phyloP scores from a whole-genome alignment of 1,140 invertebrate genomes.

The Patella vulgata region DNA sequence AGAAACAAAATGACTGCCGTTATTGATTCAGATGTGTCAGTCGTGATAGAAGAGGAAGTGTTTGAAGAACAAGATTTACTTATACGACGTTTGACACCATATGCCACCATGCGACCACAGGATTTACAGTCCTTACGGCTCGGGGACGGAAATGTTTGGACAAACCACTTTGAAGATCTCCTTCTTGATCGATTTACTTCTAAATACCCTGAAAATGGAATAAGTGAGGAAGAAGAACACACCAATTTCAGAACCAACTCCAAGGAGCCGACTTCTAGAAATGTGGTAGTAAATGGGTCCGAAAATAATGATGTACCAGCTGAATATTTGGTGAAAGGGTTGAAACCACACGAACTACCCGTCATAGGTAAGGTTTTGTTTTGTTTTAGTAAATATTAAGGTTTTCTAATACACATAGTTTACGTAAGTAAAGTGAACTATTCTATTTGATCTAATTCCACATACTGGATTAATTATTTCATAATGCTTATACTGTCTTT shows the following conservation, averaged over 20 bases:
- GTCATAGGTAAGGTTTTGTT: constrained; percentile 70
- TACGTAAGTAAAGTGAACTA: neutral
- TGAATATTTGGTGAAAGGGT: constrained; percentile 75
- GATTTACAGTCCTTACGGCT: constrained; percentile 14
- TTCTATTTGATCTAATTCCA: too few relatives aligned
- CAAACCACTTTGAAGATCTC: too few relatives aligned
- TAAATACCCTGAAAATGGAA: too few relatives aligned
- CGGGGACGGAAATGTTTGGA: neutral
- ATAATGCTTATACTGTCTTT: too few relatives aligned
- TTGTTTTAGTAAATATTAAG: neutral
- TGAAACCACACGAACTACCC: constrained; percentile 78
- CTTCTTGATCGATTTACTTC: too few relatives aligned
- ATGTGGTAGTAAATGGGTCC: constrained; percentile 16
- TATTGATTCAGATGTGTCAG: too few relatives aligned
- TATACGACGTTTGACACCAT: constrained; percentile 25
- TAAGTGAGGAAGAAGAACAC: too few relatives aligned
- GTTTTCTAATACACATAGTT: neutral
- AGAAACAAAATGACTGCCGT: too few relatives aligned
- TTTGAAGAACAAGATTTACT: constrained; percentile 9
- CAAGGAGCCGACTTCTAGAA: too few relatives aligned
- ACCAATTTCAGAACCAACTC: too few relatives aligned
- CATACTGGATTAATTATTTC: too few relatives aligned
- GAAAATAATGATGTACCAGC: constrained; percentile 26
- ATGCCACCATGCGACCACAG: constrained; percentile 28
- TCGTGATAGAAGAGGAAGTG: too few relatives aligned